Evolutionary conservation across 2,888 invertebrate genomes (phyloP).

Genomic region (Hipparchia semele): DNA sequence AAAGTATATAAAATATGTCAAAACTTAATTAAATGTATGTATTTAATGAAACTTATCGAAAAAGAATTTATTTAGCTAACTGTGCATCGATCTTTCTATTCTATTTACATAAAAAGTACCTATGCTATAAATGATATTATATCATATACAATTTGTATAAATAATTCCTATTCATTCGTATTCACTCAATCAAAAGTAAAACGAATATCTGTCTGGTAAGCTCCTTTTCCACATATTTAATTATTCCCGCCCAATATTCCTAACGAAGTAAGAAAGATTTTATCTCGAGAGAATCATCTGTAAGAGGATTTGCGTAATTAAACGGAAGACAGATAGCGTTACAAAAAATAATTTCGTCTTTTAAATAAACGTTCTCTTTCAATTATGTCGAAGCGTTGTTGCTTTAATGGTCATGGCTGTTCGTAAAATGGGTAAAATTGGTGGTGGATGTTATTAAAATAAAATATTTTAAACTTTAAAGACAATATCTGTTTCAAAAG

Average conservation of each 20-base stretch:
- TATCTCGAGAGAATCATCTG: conserved; percentile 59
- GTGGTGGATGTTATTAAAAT: not conserved
- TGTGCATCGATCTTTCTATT: no score
- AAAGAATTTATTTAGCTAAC: no score
- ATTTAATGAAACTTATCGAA: no score
- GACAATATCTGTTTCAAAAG: no score
- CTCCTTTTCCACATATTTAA: conserved; percentile 60
- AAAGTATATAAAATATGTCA: no score
- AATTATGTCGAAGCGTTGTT: conserved; percentile 19
- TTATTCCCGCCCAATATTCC: conserved; percentile 56
- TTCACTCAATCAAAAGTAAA: conserved; percentile 14
- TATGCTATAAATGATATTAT: no score
- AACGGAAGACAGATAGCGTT: conserved; percentile 53
- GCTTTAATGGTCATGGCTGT: not conserved
- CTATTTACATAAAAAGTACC: no score
- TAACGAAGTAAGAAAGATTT: conserved; percentile 58
- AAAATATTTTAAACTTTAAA: no score
- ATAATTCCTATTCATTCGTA: not conserved
- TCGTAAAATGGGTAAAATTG: not conserved
- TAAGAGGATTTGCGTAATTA: conserved; percentile 77
- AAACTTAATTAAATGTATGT: no score
- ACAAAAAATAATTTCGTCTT: conserved; percentile 16
- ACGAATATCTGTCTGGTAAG: conserved; percentile 51
- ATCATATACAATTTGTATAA: not conserved
- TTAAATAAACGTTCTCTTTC: conserved; percentile 21